Percentiles rank a stretch among this genome's conserved stretches.
Evolutionary conservation across 2,797 vertebrate species (phyloP).

Genomic region (Tokudaia tokunoshimensis): DNA sequence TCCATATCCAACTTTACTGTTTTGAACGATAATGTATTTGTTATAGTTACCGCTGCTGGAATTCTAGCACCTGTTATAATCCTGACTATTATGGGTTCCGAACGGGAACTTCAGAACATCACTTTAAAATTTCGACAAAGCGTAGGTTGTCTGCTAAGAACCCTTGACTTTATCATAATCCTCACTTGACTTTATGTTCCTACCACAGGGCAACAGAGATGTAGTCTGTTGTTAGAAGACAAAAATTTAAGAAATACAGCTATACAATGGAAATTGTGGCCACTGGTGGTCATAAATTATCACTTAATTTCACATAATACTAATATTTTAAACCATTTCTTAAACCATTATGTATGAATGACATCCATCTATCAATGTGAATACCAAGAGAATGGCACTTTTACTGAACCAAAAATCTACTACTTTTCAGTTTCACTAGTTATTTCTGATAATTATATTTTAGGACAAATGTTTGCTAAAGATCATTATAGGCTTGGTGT

Average conservation of each 20-base stretch:
- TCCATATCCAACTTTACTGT: not conserved
- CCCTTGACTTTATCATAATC: not conserved
- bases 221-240: not conserved
- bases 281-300: not conserved
- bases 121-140: not conserved
- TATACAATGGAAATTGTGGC: not conserved
- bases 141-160: not conserved
- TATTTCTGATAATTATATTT: conserved; percentile 29
- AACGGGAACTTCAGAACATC: not conserved
- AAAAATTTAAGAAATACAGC: not conserved
- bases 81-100: not conserved
- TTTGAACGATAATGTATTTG: not conserved
- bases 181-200: not conserved
- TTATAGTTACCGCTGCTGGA: not conserved
- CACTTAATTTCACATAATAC: not conserved
- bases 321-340: not conserved
- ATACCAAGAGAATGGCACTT: not conserved
- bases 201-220: not conserved
- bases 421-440: not conserved
- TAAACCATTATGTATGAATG: not conserved
- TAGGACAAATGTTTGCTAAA: not conserved
- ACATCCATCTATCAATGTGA: not conserved
- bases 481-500: not conserved
- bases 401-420: not conserved
- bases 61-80: not conserved